Base-by-base conservation (phyloP, 2,113 vertebrate genomes). In the Ovis canadensis region DNA sequence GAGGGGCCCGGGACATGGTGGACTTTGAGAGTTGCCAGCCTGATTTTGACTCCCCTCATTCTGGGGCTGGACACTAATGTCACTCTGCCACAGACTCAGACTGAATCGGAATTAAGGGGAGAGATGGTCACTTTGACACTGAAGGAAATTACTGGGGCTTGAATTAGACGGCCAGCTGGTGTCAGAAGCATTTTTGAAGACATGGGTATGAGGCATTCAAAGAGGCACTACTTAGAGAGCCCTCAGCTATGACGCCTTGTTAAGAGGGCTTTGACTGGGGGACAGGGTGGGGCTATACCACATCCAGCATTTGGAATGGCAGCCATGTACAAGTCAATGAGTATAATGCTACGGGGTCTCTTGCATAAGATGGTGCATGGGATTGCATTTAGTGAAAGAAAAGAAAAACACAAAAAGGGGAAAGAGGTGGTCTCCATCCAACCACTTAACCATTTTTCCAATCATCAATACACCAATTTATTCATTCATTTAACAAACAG, bases 141-240 rank as follows among this genome's bases (percentile, higher is more conserved):
- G 94, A 97, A 71, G 86, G 84, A 97, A 98, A 98, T 96, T 67
- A 97, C 55, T 93, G 27, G 90, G 89, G 96, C 54, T 85, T 92
- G 97, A 97, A 96, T 52, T 93, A 98, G 84, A 95, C 74, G 95
- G 77, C 29, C 27, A 45, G 80, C 88, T 96, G 74, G 96, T 74
- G 83, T 95, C 48, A 89, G 95, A 55, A 88, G 86, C 71, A 96
- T 96, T 98, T 98, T 97, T 48, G 74, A 98, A 98, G 97, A 96
- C 36, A 77, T 23, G 50, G 25, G 25, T 91, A 95, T 77, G 84
- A 96, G 92, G 84, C 78, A 94, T 84, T 88, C 62, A 86, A 90
- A 94, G 84, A 55, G 86, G 7, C 33, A 96, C 83, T 88, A 88
- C 88, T 82, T 80, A 89, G 45, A 94, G 0, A 83, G 55, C 45